Conservation (phyloP, 1,140 invertebrate species). For the Drosophila pallidifrons region DNA sequence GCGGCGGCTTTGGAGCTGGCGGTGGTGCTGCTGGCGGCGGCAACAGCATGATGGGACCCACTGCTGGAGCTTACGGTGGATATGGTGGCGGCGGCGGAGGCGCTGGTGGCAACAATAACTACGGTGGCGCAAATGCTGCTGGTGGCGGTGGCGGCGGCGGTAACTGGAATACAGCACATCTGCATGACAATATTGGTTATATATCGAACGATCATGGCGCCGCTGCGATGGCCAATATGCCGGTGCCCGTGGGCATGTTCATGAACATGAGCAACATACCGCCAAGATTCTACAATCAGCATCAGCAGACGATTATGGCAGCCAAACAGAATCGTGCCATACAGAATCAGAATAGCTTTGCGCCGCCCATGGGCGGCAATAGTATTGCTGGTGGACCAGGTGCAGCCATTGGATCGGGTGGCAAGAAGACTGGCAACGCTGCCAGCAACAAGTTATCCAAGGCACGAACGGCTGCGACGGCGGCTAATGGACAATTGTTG, state of each 20-base stretch:
- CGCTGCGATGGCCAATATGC: slow-evolving; percentile 91
- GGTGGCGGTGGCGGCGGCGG: slow-evolving; percentile 6
- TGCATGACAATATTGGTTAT: slow-evolving; percentile 96
- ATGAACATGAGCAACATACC: slow-evolving; percentile 96
- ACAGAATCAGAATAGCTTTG: slow-evolving; percentile 21
- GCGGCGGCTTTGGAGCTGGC: neutral
- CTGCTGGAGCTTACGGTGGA: slow-evolving; percentile 41
- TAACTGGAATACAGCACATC: slow-evolving; percentile 53
- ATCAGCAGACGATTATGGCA: slow-evolving; percentile 87
- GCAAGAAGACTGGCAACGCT: slow-evolving; percentile 30
- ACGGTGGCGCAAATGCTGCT: neutral
- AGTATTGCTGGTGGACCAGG: slow-evolving; percentile 37
- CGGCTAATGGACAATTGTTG: slow-evolving; percentile 11
- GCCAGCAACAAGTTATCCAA: slow-evolving; percentile 38
- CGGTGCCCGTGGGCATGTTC: slow-evolving; percentile 97
- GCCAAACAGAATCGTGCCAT: slow-evolving; percentile 73
- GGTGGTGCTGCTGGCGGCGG: slow-evolving; percentile 49
- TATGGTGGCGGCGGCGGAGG: slow-evolving; percentile 51
- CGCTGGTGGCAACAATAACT: slow-evolving; percentile 15
- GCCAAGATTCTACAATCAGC: slow-evolving; percentile 94
- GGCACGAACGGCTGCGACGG: neutral
- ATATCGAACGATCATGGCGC: slow-evolving; percentile 95
- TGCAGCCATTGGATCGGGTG: slow-evolving; percentile 26
- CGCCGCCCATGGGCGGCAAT: slow-evolving; percentile 14
- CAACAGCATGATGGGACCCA: slow-evolving; percentile 42